Evolutionary conservation across 2,113 vertebrate species (phyloP), one percentile per base, ranked within the genome.

Genomic region (Clarias batrachus): DNA sequence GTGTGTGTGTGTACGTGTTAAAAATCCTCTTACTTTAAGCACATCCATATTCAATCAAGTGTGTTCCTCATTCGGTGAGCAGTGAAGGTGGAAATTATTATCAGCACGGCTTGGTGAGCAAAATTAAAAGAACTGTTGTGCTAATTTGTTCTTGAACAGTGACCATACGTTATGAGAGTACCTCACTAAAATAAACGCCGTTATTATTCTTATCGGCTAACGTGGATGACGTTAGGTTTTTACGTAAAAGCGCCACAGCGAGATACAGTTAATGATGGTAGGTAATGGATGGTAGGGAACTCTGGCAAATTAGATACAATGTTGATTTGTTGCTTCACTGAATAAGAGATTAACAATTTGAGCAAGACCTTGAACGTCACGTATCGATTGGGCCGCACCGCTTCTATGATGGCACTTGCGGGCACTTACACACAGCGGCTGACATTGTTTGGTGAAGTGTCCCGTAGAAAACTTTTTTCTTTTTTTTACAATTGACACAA

Each of bases 301-400:
- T 37, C 30, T 13, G 57, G 48, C 65, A 27, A 79, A 88, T 82
- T 85, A 52, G 83, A 90, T 79, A 80, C 87, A 81, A 78, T 82
- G 85, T 87, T 90, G 78, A 85, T 90, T 87, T 88, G 82, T 87
- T 87, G 87, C 78, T 88, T 85, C 79, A 88, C 70, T 83, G 82
- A 89, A 85, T 62, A 62, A 73, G 52, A 41, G 54, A 85, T 82
- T 85, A 86, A 73, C 48, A 87, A 85, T 87, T 82, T 63, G 81
- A 85, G 79, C 81, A 85, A 79, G 82, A 63, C 60, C 73, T 78
- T 87, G 80, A 79, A 86, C 73, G 88, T 82, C 77, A 63, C 52
- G 71, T 71, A 48, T 68, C 71, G 52, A 57, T 59, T 85, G 76
- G 63, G 80, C 48, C 54, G 78, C n/a, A 52, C 14, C 87, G 33